Conservation (phyloP, 2,113 vertebrate genomes). For the Apodemus speciosus region DNA sequence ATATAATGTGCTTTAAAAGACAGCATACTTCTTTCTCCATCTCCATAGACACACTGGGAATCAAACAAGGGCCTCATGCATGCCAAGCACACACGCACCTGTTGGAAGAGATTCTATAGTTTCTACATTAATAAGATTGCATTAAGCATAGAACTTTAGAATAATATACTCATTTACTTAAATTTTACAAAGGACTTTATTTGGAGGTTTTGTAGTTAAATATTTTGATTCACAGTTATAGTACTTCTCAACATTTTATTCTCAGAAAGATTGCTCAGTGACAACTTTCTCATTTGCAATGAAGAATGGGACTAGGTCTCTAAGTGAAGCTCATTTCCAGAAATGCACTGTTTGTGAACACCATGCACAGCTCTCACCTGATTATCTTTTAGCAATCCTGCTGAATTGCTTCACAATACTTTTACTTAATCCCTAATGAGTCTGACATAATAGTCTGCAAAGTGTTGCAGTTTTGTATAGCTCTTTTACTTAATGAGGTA, state of each 20-base stretch:
- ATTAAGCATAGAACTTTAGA: background rate
- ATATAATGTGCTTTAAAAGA: constrained; percentile 13
- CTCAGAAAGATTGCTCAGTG: background rate
- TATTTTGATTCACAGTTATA: constrained; percentile 36
- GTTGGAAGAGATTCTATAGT: background rate
- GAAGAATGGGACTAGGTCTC: background rate
- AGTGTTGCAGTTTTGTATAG: background rate
- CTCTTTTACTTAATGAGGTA: constrained; percentile 63
- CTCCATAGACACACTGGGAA: background rate
- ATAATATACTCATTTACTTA: background rate
- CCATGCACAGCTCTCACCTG: background rate
- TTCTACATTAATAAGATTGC: background rate
- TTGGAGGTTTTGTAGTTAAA: background rate
- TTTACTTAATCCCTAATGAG: constrained; percentile 42
- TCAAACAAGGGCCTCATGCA: background rate
- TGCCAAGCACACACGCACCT: too few species aligned
- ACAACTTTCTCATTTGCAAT: background rate
- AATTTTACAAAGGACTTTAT: background rate
- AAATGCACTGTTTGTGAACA: background rate
- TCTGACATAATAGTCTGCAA: constrained; percentile 41
- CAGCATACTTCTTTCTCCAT: background rate
- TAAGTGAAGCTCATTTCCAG: background rate
- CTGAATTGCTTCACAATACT: constrained; percentile 8
- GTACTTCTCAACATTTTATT: background rate
- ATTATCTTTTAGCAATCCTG: constrained; percentile 15